These are phyloP conservation scores for Lagenorhynchus albirostris DNA, from an alignment of 2,113 vertebrate genomes.

Conservation along the genomic window DNA sequence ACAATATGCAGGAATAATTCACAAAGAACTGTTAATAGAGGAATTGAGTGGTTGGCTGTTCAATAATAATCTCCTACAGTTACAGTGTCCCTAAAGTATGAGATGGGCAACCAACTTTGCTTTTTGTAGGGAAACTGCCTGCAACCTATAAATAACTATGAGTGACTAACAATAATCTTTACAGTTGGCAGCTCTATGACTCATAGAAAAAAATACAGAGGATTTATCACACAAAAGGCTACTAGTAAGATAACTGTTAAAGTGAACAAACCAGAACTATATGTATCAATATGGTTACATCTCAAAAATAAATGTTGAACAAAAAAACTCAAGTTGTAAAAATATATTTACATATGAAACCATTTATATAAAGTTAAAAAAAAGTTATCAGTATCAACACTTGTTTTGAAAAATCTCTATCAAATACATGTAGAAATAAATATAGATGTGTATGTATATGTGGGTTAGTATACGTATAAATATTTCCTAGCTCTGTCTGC, in stretches of 20 bases:
- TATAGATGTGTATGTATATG: not conserved
- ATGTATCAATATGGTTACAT: not conserved
- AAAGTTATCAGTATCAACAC: not conserved
- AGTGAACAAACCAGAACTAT: not conserved
- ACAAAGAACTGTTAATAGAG: not conserved
- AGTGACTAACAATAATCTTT: slow-evolving; percentile 39
- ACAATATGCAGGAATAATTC: not conserved
- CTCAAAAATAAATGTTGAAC: not conserved
- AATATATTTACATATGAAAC: not conserved
- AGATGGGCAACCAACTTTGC: not conserved
- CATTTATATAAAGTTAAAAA: not conserved
- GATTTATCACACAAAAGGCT: slow-evolving; percentile 22
- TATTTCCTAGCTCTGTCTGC: not conserved
- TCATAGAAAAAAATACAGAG: slow-evolving; percentile 17
- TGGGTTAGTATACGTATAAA: not conserved
- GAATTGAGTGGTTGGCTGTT: not conserved
- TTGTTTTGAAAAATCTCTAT: not conserved
- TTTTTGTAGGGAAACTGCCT: slow-evolving; percentile 16
- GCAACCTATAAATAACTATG: not conserved
- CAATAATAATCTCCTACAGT: not conserved
- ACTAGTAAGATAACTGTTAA: slow-evolving; percentile 29
- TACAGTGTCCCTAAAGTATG: not conserved
- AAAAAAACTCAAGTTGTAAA: not conserved
- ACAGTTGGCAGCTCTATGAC: not conserved
- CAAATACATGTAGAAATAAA: not conserved